phyloP scores from a whole-genome alignment of 2,113 vertebrate genomes.

The Vidua chalybeata region DNA sequence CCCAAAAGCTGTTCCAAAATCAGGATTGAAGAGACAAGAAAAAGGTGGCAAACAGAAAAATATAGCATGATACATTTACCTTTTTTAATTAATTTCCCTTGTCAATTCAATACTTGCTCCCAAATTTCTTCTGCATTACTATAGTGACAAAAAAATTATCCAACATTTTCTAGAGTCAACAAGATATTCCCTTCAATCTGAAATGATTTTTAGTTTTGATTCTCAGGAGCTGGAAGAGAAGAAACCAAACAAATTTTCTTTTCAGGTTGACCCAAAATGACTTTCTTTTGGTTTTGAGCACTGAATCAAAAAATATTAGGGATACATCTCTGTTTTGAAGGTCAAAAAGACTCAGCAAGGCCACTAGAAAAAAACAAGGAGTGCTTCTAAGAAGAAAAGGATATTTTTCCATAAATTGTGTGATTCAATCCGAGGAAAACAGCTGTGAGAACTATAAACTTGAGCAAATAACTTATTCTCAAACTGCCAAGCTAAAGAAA shows the following conservation, averaged over 20 bases:
- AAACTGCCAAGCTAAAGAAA: background rate
- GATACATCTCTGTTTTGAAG: background rate
- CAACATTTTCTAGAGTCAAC: background rate
- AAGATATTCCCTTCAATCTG: background rate
- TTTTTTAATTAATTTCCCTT: background rate
- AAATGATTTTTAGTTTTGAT: background rate
- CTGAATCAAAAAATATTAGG: background rate
- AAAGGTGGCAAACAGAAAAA: background rate
- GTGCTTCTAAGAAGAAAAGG: background rate
- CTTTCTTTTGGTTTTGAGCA: background rate
- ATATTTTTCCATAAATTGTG: background rate
- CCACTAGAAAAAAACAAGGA: background rate
- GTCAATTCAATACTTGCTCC: background rate
- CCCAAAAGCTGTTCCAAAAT: background rate
- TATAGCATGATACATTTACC: background rate
- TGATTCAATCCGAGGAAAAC: background rate
- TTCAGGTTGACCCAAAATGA: background rate
- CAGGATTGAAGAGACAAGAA: background rate
- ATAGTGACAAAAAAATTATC: background rate
- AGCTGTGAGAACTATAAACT: background rate
- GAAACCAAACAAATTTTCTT: background rate
- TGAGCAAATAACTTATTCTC: background rate
- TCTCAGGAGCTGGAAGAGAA: background rate
- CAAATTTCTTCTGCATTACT: background rate
- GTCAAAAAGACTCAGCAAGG: background rate